Evolutionary conservation across 2,888 invertebrate species (phyloP), one percentile per base, ranked within the genome.

Genomic region (Myopa testacea): DNA sequence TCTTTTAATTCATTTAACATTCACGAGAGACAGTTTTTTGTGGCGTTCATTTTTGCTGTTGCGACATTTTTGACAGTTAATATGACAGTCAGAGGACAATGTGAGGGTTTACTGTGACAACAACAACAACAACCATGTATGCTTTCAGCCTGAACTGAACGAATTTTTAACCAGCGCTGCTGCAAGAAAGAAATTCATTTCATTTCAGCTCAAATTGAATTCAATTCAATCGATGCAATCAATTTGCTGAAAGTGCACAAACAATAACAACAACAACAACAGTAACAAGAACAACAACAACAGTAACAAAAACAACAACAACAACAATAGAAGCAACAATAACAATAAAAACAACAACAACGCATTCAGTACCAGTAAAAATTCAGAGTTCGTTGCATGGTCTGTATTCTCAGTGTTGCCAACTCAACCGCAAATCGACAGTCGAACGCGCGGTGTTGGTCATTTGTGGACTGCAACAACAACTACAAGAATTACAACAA

Each of bases 171-270:
- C 62, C 68, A 69, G 58, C 40, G 71, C 74, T 26, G 10, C 69
- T 26, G 52, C 40, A 40, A 45, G 60, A 60, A 8, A n/a, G 16
- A 5, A 65, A 55, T n/a, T 40, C 12, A 52, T 65, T 65, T 55
- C 52, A 65, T 38, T 72, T 72, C 72, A 62, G 26, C 38, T 75
- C 34, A 55, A 75, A 52, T 67, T 75, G 67, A 67, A 75, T 40
- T 65, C 37, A 40, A 77, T 77, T 72, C 68, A 68, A 67, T 77
- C 71, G 77, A 71, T 77, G 62, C 71, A 73, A 73, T 77, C 77
- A 73, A 77, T 68, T 77, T 63, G 65, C 68, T 50, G 38, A 38
- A 52, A 34, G 50, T 73, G 67, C 58, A 67, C 19, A 55, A 65
- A 19, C 19, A 50, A 60, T 45, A 37, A 40, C 72, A 60, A n/a